A percentile compares a stretch with the other conserved stretches of the same genome.
phyloP scores from a whole-genome alignment of 2,797 vertebrate genomes.

The Cynopterus sphinx region DNA sequence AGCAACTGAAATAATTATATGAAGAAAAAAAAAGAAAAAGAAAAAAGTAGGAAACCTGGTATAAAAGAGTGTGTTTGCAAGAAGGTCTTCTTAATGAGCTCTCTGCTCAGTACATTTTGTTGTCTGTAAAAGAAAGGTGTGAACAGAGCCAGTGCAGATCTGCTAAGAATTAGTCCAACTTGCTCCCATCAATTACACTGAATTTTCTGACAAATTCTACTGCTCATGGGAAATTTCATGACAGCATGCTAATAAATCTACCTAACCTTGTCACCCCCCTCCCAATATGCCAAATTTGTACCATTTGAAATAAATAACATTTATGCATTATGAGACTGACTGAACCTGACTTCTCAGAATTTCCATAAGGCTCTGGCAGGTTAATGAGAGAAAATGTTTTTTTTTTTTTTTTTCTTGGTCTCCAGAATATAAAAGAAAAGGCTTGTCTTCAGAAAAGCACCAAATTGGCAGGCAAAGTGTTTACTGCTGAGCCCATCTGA shows the following conservation, averaged over 20 bases:
- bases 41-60: conserved; percentile 31
- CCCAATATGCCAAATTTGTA: conserved; percentile 48
- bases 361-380: conserved; percentile 55
- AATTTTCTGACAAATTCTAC: conserved; percentile 64
- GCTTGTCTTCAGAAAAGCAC: conserved; percentile 2
- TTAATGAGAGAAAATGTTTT: conserved; percentile 61
- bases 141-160: conserved; percentile 50
- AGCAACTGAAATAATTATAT: conserved; percentile 59
- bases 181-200: conserved; percentile 59
- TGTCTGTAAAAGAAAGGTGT: conserved; percentile 66
- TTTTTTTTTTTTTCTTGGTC: not conserved
- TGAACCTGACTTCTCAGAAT: conserved; percentile 64
- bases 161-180: conserved; percentile 61
- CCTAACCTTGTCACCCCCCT: conserved; percentile 44
- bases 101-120: conserved; percentile 64
- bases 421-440: conserved; percentile 54
- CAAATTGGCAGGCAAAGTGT: not conserved
- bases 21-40: conserved; percentile 37
- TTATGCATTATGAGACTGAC: conserved; percentile 53
- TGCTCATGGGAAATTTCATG: conserved; percentile 58
- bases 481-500: not conserved
- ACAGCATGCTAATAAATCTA: conserved; percentile 69
- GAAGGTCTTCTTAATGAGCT: conserved; percentile 74
- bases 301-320: conserved; percentile 62
- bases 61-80: conserved; percentile 55